phyloP scores from a whole-genome alignment of 2,888 invertebrate species.

The Spodoptera littoralis region DNA sequence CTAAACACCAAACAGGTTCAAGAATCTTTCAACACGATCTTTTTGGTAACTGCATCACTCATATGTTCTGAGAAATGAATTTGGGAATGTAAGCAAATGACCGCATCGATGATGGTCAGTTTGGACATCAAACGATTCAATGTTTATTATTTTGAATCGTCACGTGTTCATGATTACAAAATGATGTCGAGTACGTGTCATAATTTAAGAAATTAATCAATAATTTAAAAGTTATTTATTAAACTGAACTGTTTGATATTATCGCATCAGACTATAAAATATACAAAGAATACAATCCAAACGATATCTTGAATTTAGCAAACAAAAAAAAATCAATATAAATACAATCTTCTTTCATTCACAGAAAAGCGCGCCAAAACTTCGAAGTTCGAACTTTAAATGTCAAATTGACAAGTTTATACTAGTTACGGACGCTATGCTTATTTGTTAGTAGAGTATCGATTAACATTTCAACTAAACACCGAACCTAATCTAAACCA shows the following conservation, averaged over 20 bases:
- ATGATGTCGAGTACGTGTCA: not conserved
- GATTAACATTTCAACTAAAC: conserved; percentile 8
- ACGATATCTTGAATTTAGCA: no score
- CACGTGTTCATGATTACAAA: conserved; percentile 26
- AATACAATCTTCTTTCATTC: no score
- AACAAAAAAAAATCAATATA: no score
- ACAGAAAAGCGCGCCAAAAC: no score
- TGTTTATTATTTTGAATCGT: conserved; percentile 21
- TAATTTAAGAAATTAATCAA: no score
- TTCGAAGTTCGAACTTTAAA: no score
- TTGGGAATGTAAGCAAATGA: conserved; percentile 23
- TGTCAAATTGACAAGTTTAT: no score
- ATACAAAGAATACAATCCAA: no score
- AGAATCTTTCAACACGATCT: conserved; percentile 38
- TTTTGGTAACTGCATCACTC: conserved; percentile 21
- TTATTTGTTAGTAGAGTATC: not conserved
- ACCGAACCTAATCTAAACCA: conserved; percentile 5
- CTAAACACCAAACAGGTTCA: conserved; percentile 34
- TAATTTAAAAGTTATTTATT: no score
- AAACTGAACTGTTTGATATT: no score
- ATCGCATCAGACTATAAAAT: no score
- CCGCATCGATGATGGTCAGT: conserved; percentile 17
- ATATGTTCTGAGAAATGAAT: conserved; percentile 32
- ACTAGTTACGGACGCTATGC: no score
- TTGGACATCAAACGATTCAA: conserved; percentile 1